Evolutionary conservation across 2,113 vertebrate species (phyloP), one percentile per base, ranked within the genome.

Genomic region (Hippoglossus stenolepis): DNA sequence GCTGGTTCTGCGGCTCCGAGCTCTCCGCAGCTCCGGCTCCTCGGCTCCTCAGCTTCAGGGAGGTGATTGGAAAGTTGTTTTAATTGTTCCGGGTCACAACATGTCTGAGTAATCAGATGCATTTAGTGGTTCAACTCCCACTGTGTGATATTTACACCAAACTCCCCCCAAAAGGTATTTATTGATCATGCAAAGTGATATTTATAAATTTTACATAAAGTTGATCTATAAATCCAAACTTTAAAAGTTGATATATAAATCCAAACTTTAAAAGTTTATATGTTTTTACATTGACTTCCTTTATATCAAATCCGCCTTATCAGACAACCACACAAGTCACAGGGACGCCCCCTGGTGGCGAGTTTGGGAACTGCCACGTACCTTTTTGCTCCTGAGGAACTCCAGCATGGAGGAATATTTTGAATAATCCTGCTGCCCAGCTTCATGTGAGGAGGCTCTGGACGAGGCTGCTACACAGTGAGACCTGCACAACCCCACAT

Each of bases 341-440:
- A 81, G 83, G 7, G 18, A 7, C 76, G 69, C 83, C 7, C 35
- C 60, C 87, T 40, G 56, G 86, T 88, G 92, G 84, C 54, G 0
- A 0, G 1, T 0, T 4, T 1, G 1, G 6, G 47, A 84, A 65
- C 65, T 3, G 2, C 12, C 23, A 56, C 82, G 84, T 78, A 96
- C 95, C 88, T 94, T 95, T 81, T 94, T 95, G 84, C 82, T 95
- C 80, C 82, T 89, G 49, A 96, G 93, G 72, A 94, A 95, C 38
- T 94, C 86, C 7, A 94, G 84, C 94, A 95, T 85, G 7, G 94
- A 95, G 31, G 90, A 81, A 47, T 93, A 88, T 65, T 91, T 95
- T n/a, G 92, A 79, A 84, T 93, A 86, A 2, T 90, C 93, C 24
- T 82, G 90, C 53, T 92, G 70, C 7, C 79, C 35, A 1, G 86